A percentile compares a stretch with the other conserved stretches of the same genome.
These are phyloP conservation scores for Dipodomys ordii DNA, from an alignment of 2,113 vertebrate genomes.

Conservation along the genomic window DNA sequence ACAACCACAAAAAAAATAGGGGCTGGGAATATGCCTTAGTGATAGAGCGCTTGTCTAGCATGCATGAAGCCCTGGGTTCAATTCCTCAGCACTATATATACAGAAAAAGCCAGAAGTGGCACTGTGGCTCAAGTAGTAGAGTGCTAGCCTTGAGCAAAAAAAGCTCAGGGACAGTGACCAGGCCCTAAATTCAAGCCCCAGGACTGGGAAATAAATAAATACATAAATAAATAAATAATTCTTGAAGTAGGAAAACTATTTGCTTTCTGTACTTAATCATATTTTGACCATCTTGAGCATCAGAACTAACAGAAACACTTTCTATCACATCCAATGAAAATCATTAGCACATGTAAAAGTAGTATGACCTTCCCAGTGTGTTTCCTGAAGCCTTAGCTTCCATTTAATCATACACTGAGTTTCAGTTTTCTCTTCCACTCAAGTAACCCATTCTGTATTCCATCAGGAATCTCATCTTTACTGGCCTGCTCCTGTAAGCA, in stretches of 20 bases:
- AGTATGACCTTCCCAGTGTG: not conserved
- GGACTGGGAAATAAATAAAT: too few relatives aligned
- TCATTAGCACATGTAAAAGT: not conserved
- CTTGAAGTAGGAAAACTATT: not conserved
- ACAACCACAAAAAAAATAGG: too few relatives aligned
- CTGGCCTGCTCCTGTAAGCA: not conserved
- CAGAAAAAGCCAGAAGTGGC: too few relatives aligned
- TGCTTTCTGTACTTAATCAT: constrained; percentile 44
- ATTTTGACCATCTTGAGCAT: not conserved
- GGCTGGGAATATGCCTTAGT: too few relatives aligned
- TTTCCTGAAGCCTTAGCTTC: not conserved
- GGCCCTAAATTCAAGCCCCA: too few relatives aligned
- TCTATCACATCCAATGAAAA: not conserved
- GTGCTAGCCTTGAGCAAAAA: too few relatives aligned
- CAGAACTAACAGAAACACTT: not conserved
- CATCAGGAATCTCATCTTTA: not conserved
- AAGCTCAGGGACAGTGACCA: too few relatives aligned
- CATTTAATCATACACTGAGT: not conserved
- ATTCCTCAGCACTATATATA: too few relatives aligned
- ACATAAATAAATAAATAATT: not conserved
- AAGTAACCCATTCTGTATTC: not conserved
- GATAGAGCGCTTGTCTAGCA: too few relatives aligned
- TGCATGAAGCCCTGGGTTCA: too few relatives aligned
- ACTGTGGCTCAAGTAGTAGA: too few relatives aligned
- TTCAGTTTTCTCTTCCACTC: not conserved